Percentiles rank a stretch among this genome's conserved stretches.
These are phyloP conservation scores for Echeneis naucrates DNA, from an alignment of 2,797 vertebrate genomes.

Conservation along the genomic window DNA sequence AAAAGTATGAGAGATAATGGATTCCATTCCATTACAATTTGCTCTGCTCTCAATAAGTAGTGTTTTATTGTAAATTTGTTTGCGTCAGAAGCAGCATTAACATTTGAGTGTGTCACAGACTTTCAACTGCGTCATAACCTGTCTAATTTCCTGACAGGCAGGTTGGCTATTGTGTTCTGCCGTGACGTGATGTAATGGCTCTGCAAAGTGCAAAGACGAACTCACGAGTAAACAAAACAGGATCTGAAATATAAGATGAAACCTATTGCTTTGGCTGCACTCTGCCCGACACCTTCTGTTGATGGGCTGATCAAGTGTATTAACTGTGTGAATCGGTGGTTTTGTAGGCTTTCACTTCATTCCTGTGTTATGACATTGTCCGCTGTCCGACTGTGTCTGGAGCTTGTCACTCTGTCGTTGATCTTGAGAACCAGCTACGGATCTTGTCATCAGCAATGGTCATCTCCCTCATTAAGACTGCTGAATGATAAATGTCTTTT, in stretches of 20 bases:
- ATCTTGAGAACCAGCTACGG: constrained; percentile 16
- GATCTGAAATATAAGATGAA: constrained; percentile 40
- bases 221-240: constrained; percentile 40
- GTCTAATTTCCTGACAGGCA: constrained; percentile 31
- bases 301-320: too few species aligned
- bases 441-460: constrained; percentile 29
- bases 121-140: constrained; percentile 22
- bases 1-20: constrained; percentile 5
- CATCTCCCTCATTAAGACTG: constrained; percentile 38
- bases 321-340: not conserved
- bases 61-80: not conserved
- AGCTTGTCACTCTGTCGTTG: constrained; percentile 41
- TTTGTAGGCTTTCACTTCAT: not conserved
- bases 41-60: constrained; percentile 25
- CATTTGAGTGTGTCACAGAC: not conserved
- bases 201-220: constrained; percentile 20
- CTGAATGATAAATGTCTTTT: constrained; percentile 11
- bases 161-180: constrained; percentile 39
- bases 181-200: constrained; percentile 40
- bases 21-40: constrained; percentile 26
- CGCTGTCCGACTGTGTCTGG: not conserved
- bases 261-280: constrained; percentile 37
- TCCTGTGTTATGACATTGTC: not conserved
- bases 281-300: too few species aligned
- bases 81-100: not conserved